phyloP scores from a whole-genome alignment of 2,888 invertebrate genomes.

The Pycnomerus fuliginosus region DNA sequence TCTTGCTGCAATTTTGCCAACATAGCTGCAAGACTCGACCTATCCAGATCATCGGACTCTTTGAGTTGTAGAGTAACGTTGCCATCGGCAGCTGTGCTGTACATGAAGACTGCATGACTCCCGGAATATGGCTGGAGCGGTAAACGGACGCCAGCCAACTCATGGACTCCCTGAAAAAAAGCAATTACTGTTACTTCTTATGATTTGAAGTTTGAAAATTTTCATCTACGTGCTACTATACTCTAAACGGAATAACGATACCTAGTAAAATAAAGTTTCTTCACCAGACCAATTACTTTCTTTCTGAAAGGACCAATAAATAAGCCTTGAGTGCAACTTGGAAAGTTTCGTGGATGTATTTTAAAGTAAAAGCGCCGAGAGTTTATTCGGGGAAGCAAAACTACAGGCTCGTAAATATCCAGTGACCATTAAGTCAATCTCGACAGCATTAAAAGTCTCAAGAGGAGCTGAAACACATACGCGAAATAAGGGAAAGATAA shows the following conservation, averaged over 20 bases:
- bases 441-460: constrained; percentile 33
- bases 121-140: constrained; percentile 58
- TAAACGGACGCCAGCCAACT: constrained; percentile 53
- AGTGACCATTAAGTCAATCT: constrained; percentile 36
- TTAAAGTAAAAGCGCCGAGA: no score
- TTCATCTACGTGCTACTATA: no score
- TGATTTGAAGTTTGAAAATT: no score
- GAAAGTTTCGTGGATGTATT: no score
- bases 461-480: constrained; percentile 23
- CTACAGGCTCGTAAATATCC: constrained; percentile 25
- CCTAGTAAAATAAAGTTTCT: no score
- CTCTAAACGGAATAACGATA: no score
- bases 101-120: constrained; percentile 68
- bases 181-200: no score
- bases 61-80: constrained; percentile 64
- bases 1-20: constrained; percentile 57
- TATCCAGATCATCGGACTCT: constrained; percentile 58
- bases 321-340: no score
- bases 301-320: no score
- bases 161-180: constrained; percentile 49
- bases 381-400: constrained; percentile 1
- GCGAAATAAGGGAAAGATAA: constrained; percentile 15
- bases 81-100: constrained; percentile 67
- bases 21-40: constrained; percentile 53
- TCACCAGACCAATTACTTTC: no score